phyloP scores from a whole-genome alignment of 2,113 vertebrate species.

The Psilopsiagon aurifrons region DNA sequence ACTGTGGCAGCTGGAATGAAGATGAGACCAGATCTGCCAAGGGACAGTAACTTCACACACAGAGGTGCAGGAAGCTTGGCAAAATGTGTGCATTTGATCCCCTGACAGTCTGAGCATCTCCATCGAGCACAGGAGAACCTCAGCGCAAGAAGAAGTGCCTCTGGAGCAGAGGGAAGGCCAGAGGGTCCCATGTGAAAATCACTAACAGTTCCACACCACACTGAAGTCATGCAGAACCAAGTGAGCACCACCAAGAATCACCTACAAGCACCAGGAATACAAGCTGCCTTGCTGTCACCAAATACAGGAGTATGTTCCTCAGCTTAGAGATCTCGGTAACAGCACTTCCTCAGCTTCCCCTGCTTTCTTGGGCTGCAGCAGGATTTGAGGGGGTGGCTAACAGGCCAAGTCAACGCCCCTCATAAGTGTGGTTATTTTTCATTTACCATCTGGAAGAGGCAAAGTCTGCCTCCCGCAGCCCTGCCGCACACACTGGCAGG shows the following conservation, averaged over 20 bases:
- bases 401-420: background rate
- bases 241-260: accelerated
- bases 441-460: background rate
- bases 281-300: accelerated
- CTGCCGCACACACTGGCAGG: accelerated
- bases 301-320: background rate
- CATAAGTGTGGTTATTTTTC: background rate
- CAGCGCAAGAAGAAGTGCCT: background rate
- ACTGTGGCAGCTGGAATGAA: accelerated
- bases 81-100: background rate
- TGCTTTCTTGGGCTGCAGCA: background rate
- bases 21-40: too few species aligned
- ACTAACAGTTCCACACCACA: accelerated
- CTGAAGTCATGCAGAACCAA: background rate
- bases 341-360: background rate
- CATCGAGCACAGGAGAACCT: background rate
- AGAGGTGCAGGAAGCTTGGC: accelerated
- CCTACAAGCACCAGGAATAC: background rate
- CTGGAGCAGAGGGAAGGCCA: background rate
- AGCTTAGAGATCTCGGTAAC: background rate
- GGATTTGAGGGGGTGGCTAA: background rate
- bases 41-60: accelerated
- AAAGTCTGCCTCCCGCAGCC: background rate
- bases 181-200: accelerated
- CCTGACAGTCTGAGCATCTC: background rate